Conservation (phyloP, 2,888 invertebrate genomes). For the Adelphocoris suturalis region DNA sequence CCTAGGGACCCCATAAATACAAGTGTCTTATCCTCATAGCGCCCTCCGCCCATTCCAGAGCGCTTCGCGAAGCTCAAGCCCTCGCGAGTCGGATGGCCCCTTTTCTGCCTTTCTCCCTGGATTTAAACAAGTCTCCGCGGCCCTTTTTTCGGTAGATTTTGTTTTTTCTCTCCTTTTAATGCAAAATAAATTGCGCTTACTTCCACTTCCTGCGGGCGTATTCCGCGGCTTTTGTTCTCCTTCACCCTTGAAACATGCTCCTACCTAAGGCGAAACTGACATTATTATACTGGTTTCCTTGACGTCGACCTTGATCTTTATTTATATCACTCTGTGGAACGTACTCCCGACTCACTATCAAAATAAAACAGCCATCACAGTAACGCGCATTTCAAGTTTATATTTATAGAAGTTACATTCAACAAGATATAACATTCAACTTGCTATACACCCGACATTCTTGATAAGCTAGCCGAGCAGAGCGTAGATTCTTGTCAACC, state of each 20-base stretch:
- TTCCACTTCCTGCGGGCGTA: neutral
- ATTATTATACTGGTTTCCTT: neutral
- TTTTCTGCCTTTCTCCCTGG: conserved; percentile 13
- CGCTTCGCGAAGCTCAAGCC: neutral
- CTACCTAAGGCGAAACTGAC: conserved; percentile 16
- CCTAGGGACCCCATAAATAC: conserved; percentile 54
- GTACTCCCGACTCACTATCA: neutral
- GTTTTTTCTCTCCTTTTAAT: conserved; percentile 56
- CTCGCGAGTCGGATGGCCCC: neutral
- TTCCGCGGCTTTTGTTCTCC: conserved; percentile 26
- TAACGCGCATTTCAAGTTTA: too few relatives aligned
- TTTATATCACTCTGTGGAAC: neutral
- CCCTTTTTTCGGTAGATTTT: neutral
- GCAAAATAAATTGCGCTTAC: conserved; percentile 57
- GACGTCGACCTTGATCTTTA: neutral
- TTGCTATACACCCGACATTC: too few relatives aligned
- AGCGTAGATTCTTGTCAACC: too few relatives aligned
- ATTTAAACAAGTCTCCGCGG: conserved; percentile 40
- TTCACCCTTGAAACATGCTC: conserved; percentile 24
- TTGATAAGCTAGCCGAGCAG: too few relatives aligned
- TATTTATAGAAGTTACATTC: too few relatives aligned
- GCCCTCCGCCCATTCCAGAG: conserved; percentile 11
- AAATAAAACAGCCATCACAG: too few relatives aligned
- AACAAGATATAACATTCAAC: too few relatives aligned
- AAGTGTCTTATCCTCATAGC: conserved; percentile 56